Evolutionary conservation across 2,888 invertebrate genomes (phyloP).

Genomic region (Drosophila neonasuta): DNA sequence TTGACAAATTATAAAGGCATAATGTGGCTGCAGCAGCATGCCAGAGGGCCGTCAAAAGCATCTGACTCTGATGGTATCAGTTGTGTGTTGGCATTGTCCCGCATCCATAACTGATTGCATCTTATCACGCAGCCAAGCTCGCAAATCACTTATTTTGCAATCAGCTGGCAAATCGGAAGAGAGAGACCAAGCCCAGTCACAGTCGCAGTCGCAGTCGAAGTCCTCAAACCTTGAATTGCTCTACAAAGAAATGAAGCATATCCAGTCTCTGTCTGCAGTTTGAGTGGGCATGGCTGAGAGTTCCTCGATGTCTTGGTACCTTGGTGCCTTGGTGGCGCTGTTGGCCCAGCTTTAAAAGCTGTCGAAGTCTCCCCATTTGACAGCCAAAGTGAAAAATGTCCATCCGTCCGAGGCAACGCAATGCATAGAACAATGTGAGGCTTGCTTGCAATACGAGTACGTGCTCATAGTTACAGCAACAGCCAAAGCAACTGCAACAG

Average conservation of each 20-base stretch:
- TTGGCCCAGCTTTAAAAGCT: conserved; percentile 65
- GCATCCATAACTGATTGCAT: conserved; percentile 60
- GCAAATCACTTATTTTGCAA: conserved; percentile 74
- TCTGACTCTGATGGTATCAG: background rate
- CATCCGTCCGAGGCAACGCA: conserved; percentile 32
- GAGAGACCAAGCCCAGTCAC: conserved; percentile 25
- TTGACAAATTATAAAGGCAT: conserved; percentile 73
- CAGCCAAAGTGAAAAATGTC: conserved; percentile 76
- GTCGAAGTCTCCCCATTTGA: conserved; percentile 76
- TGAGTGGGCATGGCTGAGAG: conserved; percentile 51
- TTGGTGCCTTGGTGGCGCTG: conserved; percentile 41
- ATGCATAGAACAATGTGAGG: conserved; percentile 56
- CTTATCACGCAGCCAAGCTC: conserved; percentile 68
- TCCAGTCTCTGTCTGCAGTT: conserved; percentile 23
- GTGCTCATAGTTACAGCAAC: conserved; percentile 42
- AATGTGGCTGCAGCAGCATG: conserved; percentile 17
- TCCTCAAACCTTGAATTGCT: conserved; percentile 22
- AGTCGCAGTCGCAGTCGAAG: background rate
- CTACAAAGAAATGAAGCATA: conserved; percentile 17
- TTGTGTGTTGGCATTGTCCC: conserved; percentile 7
- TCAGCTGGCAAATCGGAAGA: conserved; percentile 50
- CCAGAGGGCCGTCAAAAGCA: background rate
- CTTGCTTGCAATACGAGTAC: conserved; percentile 36
- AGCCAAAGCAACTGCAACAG: conserved; percentile 7
- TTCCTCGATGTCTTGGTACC: conserved; percentile 8